A percentile compares a stretch with the other conserved stretches of the same genome.
These are phyloP conservation scores for Alcedo atthis DNA, from an alignment of 2,797 vertebrate genomes.

Conservation along the genomic window DNA sequence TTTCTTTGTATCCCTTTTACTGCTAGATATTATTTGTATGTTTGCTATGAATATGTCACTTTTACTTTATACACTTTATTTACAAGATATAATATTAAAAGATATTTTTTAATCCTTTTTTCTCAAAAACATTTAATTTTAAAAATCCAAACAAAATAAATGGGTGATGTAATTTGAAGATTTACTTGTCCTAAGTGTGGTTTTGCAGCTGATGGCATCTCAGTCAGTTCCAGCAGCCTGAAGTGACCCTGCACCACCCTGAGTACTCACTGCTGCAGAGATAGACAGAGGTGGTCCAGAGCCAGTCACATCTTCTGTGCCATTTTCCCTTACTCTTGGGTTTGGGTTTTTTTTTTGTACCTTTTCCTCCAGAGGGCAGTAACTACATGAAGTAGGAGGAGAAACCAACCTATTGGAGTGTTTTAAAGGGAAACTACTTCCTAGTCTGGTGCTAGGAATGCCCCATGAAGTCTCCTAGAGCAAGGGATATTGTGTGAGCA, in stretches of 20 bases:
- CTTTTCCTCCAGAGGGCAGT: constrained; percentile 32
- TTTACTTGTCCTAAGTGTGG: not conserved
- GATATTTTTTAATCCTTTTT: not conserved
- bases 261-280: not conserved
- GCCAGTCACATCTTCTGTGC: not conserved
- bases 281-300: not conserved
- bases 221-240: not conserved
- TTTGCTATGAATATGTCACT: not conserved
- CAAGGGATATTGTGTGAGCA: not conserved
- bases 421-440: not conserved
- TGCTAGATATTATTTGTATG: not conserved
- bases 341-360: not conserved
- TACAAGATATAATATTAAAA: too few relatives aligned
- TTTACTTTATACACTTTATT: not conserved
- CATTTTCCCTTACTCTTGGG: not conserved
- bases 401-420: not conserved
- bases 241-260: not conserved
- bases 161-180: not conserved
- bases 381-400: not conserved
- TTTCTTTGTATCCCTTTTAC: not conserved
- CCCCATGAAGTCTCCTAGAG: not conserved
- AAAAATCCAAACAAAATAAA: not conserved
- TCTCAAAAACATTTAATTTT: not conserved
- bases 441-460: fast-evolving
- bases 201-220: not conserved